Evolutionary conservation across 2,113 vertebrate genomes (phyloP).

Genomic region (Chamaea fasciata): DNA sequence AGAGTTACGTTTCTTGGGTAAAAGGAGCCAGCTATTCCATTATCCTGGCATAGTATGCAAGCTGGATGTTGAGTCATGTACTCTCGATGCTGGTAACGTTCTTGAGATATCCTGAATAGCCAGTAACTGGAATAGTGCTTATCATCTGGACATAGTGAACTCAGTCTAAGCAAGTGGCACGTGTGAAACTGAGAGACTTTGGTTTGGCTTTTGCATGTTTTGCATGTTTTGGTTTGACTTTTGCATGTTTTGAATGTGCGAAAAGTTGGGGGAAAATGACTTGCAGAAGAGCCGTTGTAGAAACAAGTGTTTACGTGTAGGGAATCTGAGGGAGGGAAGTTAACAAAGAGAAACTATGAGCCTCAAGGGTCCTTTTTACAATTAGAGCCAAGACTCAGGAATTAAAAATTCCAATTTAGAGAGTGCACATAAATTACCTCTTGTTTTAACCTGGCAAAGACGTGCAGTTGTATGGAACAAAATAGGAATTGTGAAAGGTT

Average conservation of each 20-base stretch:
- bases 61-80: neutral
- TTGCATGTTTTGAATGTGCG: neutral
- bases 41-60: neutral
- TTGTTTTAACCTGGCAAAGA: conserved; percentile 30
- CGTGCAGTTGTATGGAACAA: neutral
- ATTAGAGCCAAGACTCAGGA: conserved; percentile 12
- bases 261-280: neutral
- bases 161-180: fast-evolving
- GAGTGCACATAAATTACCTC: neutral
- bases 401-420: conserved; percentile 7
- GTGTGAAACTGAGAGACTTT: neutral
- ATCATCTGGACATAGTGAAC: neutral
- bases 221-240: neutral
- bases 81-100: neutral
- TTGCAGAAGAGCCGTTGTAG: neutral
- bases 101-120: neutral
- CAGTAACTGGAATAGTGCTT: neutral
- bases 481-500: conserved; percentile 17
- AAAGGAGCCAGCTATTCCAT: neutral
- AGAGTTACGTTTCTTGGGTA: neutral
- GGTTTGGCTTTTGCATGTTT: neutral
- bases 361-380: conserved; percentile 5
- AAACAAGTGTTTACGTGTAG: conserved; percentile 16
- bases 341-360: conserved; percentile 4
- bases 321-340: neutral